Evolutionary conservation across 2,797 vertebrate genomes (phyloP).

Genomic region (Tarsius wallacei): DNA sequence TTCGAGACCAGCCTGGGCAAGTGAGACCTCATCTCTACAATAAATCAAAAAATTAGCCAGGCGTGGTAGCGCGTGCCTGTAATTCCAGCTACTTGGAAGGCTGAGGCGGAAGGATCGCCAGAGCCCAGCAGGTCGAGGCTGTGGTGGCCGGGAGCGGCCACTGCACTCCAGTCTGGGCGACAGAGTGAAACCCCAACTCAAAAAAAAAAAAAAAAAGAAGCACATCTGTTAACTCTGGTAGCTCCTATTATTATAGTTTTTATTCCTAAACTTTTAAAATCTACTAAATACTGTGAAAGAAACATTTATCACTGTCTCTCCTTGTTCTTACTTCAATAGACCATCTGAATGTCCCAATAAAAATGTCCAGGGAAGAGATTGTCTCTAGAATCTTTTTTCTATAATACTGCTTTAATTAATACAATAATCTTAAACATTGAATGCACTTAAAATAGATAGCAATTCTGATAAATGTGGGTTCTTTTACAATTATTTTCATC

Average conservation of each 20-base stretch:
- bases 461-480: conserved; percentile 1
- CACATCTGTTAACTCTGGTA: background rate
- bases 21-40: no score
- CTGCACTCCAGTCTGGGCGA: no score
- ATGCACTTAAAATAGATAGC: conserved; percentile 19
- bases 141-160: no score
- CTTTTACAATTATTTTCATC: conserved; percentile 52
- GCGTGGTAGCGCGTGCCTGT: no score
- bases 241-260: background rate
- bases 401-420: background rate
- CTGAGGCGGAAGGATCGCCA: no score
- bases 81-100: no score
- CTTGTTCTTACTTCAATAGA: conserved; percentile 45
- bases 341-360: conserved; percentile 25
- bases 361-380: conserved; percentile 5
- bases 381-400: background rate
- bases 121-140: no score
- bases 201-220: no score
- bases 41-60: no score
- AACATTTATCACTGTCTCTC: conserved; percentile 44
- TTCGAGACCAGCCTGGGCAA: no score
- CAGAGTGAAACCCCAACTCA: no score
- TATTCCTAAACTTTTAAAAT: conserved; percentile 56
- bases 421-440: background rate
- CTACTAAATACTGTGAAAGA: conserved; percentile 12